Conservation (phyloP, 2,797 vertebrate genomes). For the Gallirallus australis region DNA sequence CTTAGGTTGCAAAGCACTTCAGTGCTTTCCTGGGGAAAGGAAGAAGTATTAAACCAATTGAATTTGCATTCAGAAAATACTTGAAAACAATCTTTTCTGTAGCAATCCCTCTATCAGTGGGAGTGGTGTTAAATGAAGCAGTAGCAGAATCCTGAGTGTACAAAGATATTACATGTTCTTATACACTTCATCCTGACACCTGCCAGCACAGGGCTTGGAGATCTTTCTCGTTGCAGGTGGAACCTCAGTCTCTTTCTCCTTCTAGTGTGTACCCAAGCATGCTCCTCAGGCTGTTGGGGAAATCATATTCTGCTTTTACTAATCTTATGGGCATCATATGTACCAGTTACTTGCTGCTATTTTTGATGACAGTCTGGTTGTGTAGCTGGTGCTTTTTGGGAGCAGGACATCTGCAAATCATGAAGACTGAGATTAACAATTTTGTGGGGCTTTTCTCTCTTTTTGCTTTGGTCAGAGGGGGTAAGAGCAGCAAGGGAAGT, state of each 20-base stretch:
- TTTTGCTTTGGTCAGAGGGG: neutral
- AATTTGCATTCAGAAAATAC: neutral
- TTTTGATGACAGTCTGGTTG: neutral
- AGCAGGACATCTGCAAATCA: neutral
- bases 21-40: neutral
- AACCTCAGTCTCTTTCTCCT: neutral
- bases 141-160: neutral
- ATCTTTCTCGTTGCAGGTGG: neutral
- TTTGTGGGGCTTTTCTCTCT: neutral
- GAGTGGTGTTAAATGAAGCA: neutral
- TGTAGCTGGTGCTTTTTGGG: neutral
- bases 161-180: neutral
- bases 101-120: neutral
- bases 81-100: neutral
- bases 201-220: neutral
- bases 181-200: neutral
- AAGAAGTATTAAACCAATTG: neutral
- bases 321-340: accelerated
- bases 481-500: neutral
- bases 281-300: neutral
- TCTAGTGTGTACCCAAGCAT: neutral
- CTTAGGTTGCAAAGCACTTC: neutral
- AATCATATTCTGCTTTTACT: neutral
- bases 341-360: neutral
- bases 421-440: neutral